Base-by-base conservation (phyloP, 2,888 invertebrate species). In the Dilophus febrilis region DNA sequence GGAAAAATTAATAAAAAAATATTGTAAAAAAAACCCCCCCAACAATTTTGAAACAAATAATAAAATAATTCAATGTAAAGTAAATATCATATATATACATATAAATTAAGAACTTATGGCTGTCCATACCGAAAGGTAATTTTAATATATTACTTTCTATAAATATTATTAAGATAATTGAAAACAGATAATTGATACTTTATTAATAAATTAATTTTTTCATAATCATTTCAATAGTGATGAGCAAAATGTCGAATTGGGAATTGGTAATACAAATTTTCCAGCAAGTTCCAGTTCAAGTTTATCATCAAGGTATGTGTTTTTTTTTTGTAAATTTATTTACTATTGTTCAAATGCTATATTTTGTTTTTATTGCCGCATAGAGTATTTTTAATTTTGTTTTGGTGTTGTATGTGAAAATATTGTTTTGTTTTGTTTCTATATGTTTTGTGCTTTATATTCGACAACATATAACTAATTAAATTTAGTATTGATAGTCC, bases 231-330 rank as follows among this genome's bases (percentile, higher is more conserved):
- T 22, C 22, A 22, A 18, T 64, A 77, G 78, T 64, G 74, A 71
- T 56, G 77, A 79, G 54, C 68, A 72, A 59, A 37, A 37, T 18
- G 71, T 74, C 51, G 70, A 71, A 49, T 61, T 65, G 55, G 67
- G 65, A 49, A 64, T 68, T 49, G 55, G 58, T 43, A 60, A 59
- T 51, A 54, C 66, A 50, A 69, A 69, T 56, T 76, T 75, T 48
- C 74, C 75, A 50, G 77, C 77, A 64, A 80, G 79, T 46, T 79
- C 79, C 47, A 77, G 70, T 60, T 76, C 75, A 52, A 76, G 74
- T 63, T 64, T 75, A 51, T 74, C 74, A 44, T 67, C 66, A 51
- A 68, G 74, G 69, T 69, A 53, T 13, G 12, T n/a, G 6, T 35
- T 4, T 26, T 34, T 7, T 18, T 19, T 10, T 35, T 35, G 22